phyloP scores from a whole-genome alignment of 2,113 vertebrate genomes.

The Dasypus novemcinctus region DNA sequence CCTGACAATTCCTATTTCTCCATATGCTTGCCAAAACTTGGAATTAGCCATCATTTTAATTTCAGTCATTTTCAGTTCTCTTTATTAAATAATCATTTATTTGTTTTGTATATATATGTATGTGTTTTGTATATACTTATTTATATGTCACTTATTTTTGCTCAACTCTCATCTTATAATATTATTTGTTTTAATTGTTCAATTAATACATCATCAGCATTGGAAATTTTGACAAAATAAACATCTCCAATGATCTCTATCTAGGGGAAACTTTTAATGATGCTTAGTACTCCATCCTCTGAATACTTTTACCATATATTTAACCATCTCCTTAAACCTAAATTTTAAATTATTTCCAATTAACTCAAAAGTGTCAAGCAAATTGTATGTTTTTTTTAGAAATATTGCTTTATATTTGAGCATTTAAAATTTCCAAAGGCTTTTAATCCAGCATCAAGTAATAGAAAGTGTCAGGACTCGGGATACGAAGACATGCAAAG shows the following conservation, averaged over 20 bases:
- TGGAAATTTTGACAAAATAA: not conserved
- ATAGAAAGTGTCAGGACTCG: not conserved
- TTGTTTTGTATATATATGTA: not conserved
- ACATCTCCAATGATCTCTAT: not conserved
- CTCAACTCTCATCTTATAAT: not conserved
- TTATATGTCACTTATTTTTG: not conserved
- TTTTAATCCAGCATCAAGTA: constrained; percentile 36
- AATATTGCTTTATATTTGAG: constrained; percentile 15
- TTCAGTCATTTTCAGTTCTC: not conserved
- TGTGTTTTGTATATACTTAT: not conserved
- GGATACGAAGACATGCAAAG: not conserved
- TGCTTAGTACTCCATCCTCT: not conserved
- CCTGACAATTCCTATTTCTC: not conserved
- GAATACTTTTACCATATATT: not conserved
- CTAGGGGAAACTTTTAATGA: not conserved
- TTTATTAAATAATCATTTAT: not conserved
- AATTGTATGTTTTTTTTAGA: not conserved
- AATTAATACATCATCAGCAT: not conserved
- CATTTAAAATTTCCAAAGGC: not conserved
- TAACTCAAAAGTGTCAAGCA: not conserved
- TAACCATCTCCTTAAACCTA: not conserved
- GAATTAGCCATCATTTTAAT: not conserved
- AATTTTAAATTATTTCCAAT: constrained; percentile 40
- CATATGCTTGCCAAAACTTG: not conserved
- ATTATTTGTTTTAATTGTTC: constrained; percentile 24